Evolutionary conservation across 2,888 invertebrate genomes (phyloP), one percentile per base, ranked within the genome.

Genomic region (Phyto melanocephala): DNA sequence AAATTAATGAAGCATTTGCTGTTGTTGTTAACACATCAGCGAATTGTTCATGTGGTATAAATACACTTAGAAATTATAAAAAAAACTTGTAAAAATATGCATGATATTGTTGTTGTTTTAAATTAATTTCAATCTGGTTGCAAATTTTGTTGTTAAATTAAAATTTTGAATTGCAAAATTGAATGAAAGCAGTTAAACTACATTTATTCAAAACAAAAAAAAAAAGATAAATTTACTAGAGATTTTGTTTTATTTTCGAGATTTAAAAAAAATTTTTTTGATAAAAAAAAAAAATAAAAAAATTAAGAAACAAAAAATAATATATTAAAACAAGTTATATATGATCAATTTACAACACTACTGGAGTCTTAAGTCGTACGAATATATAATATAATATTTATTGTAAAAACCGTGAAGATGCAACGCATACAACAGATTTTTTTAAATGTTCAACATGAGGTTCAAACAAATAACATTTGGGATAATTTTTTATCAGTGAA

Each of bases 141-240:
- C 79, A 76, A 81, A 75, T 71, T n/a, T 72, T 71, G 42, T 82
- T 82, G 75, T 82, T 82, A 71, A 70, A 78, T 56, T 67, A 65
- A 77, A 77, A 50, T 35, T 62, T 60, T 52, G 13, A 45, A 65
- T 13, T 54, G 35, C 35, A 45, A 17, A 52, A 17, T 28, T 28
- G 6, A 28, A 28, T 3, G 6, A 28, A 28, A 28, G 3, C 28
- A 28, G 28, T 28, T 28, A 28, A 28, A 28, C 28, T 28, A 28
- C 28, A 28, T 28, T 28, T 28, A 6, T 28, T 35, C 20, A 4
- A 24, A 63, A 42, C 45, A 33, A 67, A 75, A 78, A 60, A 77
- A 58, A 35, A 40, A 4, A 71, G 80, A 67, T 63, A 81, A 85
- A 83, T 82, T 67, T 63, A 77, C 52, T 83, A 84, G 67, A 80